Base-by-base conservation (phyloP, 1,140 invertebrate genomes). In the Galendromus occidentalis region DNA sequence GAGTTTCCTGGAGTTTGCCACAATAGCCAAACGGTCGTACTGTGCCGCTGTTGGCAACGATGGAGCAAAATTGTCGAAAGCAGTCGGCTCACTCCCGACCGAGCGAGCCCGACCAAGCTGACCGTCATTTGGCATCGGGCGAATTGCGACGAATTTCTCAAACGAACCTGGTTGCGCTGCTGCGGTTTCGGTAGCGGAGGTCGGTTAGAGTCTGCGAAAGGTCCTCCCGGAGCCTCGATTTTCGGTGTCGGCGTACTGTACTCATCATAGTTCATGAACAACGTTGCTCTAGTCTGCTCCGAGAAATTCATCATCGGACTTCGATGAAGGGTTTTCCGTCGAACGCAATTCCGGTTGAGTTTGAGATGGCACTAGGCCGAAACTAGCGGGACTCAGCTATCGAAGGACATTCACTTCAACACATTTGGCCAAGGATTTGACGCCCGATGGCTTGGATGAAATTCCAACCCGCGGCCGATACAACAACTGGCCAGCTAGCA, bases 401-500 rank as follows among this genome's bases (percentile, higher is more conserved):
- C 33, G 25, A 33, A 20, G 33, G 25, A 59, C 51, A 59, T 29
- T 22, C 25, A 59, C 33, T 59, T 59, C 51, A 59, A 59, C 51
- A 33, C 51, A 59, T 33, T 59, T 59, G 25, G 14, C 12, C 25
- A 25, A 25, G 17, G 25, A 25, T 25, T 29, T 59, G 51, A 25
- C 25, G 14, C 33, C 51, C 51, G 51, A 59, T 59, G 51, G 51
- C 51, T 33, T 22, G 51, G 51, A 59, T 59, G 51, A 59, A 59
- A 59, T 59, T 59, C 25, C 25, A 59, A 33, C 25, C 51, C 51
- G 51, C 51, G 51, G 20, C 25, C 25, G 51, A 33, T 14, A 59
- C 51, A 59, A 59, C 51, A 59, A 59, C 51, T 29, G 51, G 25
- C 25, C 51, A 59, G 51, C 33, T 59, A 59, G 51, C 51, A 59